Conservation (phyloP, 2,113 vertebrate genomes). For the Pontoporia blainvillei region DNA sequence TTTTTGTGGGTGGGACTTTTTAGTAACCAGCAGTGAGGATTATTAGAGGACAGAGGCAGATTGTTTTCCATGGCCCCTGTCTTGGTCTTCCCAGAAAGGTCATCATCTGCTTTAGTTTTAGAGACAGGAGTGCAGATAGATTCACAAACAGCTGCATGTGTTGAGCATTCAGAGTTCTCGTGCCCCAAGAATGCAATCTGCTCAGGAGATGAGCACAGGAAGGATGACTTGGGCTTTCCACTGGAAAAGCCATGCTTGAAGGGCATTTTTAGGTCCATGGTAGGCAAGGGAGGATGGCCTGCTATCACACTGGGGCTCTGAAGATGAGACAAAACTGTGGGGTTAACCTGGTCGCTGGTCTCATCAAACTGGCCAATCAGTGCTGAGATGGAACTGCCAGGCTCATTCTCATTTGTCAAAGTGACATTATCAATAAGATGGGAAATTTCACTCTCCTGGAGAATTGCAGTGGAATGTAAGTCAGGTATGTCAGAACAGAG, state of each 20-base stretch:
- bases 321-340: slow-evolving; percentile 56
- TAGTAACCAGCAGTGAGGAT: slow-evolving; percentile 70
- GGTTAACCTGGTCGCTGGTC: slow-evolving; percentile 74
- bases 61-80: slow-evolving; percentile 26
- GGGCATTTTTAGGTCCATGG: slow-evolving; percentile 36
- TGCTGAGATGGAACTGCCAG: slow-evolving; percentile 88
- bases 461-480: slow-evolving; percentile 73
- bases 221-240: slow-evolving; percentile 41
- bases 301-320: not conserved
- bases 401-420: slow-evolving; percentile 83
- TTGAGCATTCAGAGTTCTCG: slow-evolving; percentile 82
- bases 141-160: slow-evolving; percentile 82
- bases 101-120: slow-evolving; percentile 71
- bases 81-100: slow-evolving; percentile 60
- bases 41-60: slow-evolving; percentile 44
- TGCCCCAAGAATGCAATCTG: slow-evolving; percentile 77
- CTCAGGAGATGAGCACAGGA: slow-evolving; percentile 66
- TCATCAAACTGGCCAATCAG: slow-evolving; percentile 88
- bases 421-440: slow-evolving; percentile 92
- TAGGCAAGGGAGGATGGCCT: not conserved
- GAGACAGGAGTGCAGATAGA: slow-evolving; percentile 79
- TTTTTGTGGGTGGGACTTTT: slow-evolving; percentile 49
- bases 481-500: slow-evolving; percentile 48
- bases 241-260: slow-evolving; percentile 8
- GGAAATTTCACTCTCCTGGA: slow-evolving; percentile 91